Evolutionary conservation across 2,797 vertebrate species (phyloP), one percentile per base, ranked within the genome.

Genomic region (Alca torda): DNA sequence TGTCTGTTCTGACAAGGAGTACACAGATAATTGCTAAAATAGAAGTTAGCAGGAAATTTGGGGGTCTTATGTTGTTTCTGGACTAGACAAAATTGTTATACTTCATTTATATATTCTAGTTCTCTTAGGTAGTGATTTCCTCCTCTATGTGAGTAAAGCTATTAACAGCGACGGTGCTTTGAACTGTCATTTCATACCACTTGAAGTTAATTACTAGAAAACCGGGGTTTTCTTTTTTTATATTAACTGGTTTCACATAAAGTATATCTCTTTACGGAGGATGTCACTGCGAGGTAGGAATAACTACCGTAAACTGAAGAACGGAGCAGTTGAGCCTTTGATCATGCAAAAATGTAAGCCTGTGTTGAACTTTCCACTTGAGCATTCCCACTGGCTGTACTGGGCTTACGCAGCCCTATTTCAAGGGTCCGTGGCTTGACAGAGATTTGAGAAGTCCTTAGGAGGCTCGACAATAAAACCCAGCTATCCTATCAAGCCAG

Each of bases 191-290:
- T 90, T 96, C 90, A 33, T 87, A 63, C 68, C 31, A 6, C 90
- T 92, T 90, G 64, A 90, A 85, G 56, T 90, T 92, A 96, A 95
- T 95, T 85, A 89, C 81, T 93, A 23, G 9, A 95, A 96, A 95
- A 87, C 68, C 24, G 3, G 31, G 11, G 6, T 10, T 54, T 15
- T 81, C 35, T 53, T 57, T 33, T 67, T 35, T 26, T 25, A 4
- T 35, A 21, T 68, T 19, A 87, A 74, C 85, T 30, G 8, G 5
- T 84, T 93, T 87, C 63, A 4, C 28, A 26, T n/a, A 56, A 67
- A 89, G 60, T 46, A 2, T 51, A 4, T 90, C 45, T 65, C 77
- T 85, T 33, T 50, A 59, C 57, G 24, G 86, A 84, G 75, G 81
- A 46, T 93, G 90, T 77, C 88, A 67, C 75, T 57, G 78, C 59